A percentile compares a stretch with the other conserved stretches of the same genome.
phyloP scores from a whole-genome alignment of 1,140 invertebrate genomes.

The Cydia pomonella region DNA sequence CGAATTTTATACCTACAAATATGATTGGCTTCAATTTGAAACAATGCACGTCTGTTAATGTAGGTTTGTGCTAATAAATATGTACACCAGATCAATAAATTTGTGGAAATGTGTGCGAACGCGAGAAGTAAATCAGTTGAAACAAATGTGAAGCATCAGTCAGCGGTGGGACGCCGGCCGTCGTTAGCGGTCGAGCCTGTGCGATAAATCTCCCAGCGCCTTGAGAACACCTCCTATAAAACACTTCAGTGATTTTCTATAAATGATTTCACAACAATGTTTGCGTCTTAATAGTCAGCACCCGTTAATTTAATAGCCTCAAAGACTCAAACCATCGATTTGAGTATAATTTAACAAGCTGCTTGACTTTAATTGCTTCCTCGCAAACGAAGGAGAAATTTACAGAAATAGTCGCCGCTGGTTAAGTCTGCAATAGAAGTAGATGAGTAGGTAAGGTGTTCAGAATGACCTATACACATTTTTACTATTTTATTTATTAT shows the following conservation, averaged over 20 bases:
- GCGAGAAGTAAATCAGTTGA: constrained; percentile 74
- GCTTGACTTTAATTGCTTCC: background rate
- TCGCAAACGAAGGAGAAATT: too few relatives aligned
- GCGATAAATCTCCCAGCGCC: constrained; percentile 69
- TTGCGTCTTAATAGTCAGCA: constrained; percentile 20
- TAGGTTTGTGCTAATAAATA: constrained; percentile 38
- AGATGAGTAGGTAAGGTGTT: too few relatives aligned
- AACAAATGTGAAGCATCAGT: constrained; percentile 77
- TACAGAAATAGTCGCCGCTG: too few relatives aligned
- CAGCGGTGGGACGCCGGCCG: constrained; percentile 56
- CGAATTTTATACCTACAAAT: constrained; percentile 50
- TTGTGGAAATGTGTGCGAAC: constrained; percentile 45
- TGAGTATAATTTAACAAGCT: constrained; percentile 9
- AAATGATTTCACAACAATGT: constrained; percentile 30
- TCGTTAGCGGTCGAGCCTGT: constrained; percentile 70
- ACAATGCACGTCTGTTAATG: constrained; percentile 33
- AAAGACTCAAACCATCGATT: constrained; percentile 1
- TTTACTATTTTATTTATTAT: too few relatives aligned
- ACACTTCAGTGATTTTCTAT: constrained; percentile 50
- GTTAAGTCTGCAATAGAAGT: too few relatives aligned
- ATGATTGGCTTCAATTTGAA: constrained; percentile 34
- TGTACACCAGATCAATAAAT: constrained; percentile 38
- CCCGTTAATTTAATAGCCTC: background rate
- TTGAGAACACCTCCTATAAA: constrained; percentile 64
- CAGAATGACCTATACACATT: too few relatives aligned